Percentiles rank a stretch among this genome's conserved stretches.
phyloP scores from a whole-genome alignment of 2,113 vertebrate species.

The Sialia sialis region DNA sequence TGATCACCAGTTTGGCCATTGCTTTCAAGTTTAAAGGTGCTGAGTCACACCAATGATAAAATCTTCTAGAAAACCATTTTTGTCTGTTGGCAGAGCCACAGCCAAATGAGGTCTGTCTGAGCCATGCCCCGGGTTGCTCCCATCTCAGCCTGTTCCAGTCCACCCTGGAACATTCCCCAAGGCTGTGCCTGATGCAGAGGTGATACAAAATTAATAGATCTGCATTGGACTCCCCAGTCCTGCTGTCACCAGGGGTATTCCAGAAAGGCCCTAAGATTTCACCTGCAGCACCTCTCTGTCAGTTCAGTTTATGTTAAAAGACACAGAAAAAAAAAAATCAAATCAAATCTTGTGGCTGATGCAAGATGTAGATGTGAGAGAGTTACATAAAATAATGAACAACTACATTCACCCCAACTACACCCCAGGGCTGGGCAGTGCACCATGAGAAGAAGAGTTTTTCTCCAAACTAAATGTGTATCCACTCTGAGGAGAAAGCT shows the following conservation, averaged over 20 bases:
- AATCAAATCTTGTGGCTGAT: background rate
- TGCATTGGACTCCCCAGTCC: background rate
- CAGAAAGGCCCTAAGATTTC: background rate
- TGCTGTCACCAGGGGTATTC: background rate
- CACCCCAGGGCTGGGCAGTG: background rate
- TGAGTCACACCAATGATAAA: slow-evolving; percentile 44
- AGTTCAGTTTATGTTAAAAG: background rate
- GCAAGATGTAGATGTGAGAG: background rate
- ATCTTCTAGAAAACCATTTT: slow-evolving; percentile 19
- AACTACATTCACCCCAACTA: background rate
- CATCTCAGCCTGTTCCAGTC: slow-evolving; percentile 3
- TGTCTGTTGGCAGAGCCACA: background rate
- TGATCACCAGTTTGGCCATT: slow-evolving; percentile 37
- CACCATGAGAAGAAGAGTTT: background rate
- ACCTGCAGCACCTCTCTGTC: slow-evolving; percentile 26
- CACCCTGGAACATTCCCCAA: slow-evolving; percentile 34
- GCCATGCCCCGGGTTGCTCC: slow-evolving; percentile 3
- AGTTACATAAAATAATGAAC: background rate
- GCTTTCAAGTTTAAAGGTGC: slow-evolving; percentile 45
- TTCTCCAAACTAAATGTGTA: background rate
- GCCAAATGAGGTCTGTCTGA: slow-evolving; percentile 25
- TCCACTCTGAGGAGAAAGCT: background rate
- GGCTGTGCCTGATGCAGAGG: background rate
- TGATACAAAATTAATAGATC: slow-evolving; percentile 36
- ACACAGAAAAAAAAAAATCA: background rate